Evolutionary conservation across 2,797 vertebrate genomes (phyloP), one percentile per base, ranked within the genome.

Genomic region (Dermochelys coriacea): DNA sequence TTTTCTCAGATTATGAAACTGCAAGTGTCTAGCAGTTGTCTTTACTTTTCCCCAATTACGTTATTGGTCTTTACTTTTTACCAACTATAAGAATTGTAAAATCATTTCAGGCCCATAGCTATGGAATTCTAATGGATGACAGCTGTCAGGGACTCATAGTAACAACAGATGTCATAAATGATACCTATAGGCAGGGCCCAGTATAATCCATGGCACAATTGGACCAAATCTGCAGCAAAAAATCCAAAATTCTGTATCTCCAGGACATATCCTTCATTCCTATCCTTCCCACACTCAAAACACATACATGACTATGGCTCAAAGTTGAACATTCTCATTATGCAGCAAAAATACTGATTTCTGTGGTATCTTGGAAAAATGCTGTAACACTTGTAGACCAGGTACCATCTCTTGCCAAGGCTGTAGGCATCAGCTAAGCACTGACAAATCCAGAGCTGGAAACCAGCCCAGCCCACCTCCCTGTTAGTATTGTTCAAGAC

Each of bases 331-430:
- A 68, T 37, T 37, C 25, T 75, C 37, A 47, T 45, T 47, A 25
- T 11, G 5, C 12, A 75, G 71, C 5, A 75, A 51, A 79, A 82
- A 52, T 8, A 41, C 29, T 23, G 18, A 23, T 27, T 18, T 5
- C 4, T 27, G 71, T 74, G 23, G 37, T 45, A 74, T 74, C 71
- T 74, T 74, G 71, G 23, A 41, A 74, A 45, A 74, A 45, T 41
- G 5, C 19, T 41, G 10, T 41, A 11, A 21, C 8, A 23, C 27
- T 0, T 10, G 1, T 37, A 37, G 0, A 12, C 25, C 45, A 50
- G 34, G 8, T 1, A 1, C 14, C n/a, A 1, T 23, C 49, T 8
- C 0, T 0, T 12, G 18, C 16, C 18, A n/a, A 77, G 0, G 0
- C 1, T 1, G 11, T 0, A 1, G 23, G 15, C n/a, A 37, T 37